Percentiles rank a stretch among this genome's conserved stretches.
phyloP scores from a whole-genome alignment of 2,113 vertebrate species.

The Menidia beryllina region DNA sequence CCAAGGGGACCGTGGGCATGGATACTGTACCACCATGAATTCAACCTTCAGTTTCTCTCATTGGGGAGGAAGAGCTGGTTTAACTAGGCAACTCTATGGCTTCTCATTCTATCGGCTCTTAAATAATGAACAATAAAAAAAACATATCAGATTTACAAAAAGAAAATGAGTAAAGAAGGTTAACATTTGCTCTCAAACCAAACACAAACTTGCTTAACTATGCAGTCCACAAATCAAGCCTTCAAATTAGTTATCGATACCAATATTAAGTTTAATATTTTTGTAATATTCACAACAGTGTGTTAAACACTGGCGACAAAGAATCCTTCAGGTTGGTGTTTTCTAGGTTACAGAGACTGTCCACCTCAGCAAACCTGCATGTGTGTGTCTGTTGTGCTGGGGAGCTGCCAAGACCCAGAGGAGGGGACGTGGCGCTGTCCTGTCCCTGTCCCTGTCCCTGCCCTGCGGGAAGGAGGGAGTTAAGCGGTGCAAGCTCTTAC shows the following conservation, averaged over 20 bases:
- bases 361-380: slow-evolving; percentile 36
- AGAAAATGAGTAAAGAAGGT: slow-evolving; percentile 22
- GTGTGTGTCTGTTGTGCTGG: slow-evolving; percentile 26
- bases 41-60: slow-evolving; percentile 9
- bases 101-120: neutral
- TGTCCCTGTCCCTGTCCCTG: slow-evolving; percentile 45
- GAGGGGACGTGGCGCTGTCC: slow-evolving; percentile 47
- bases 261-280: neutral
- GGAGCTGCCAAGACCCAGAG: slow-evolving; percentile 40
- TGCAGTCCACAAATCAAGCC: slow-evolving; percentile 8
- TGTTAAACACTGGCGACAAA: slow-evolving; percentile 24
- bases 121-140: neutral
- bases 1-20: slow-evolving; percentile 54
- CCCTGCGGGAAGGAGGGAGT: slow-evolving; percentile 63
- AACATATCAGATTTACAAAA: neutral
- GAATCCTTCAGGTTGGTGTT: neutral
- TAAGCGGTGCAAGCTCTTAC: slow-evolving; percentile 83
- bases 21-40: slow-evolving; percentile 8
- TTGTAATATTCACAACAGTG: slow-evolving; percentile 15
- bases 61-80: neutral
- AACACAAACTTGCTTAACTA: slow-evolving; percentile 13
- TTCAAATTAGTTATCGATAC: slow-evolving; percentile 21
- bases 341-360: slow-evolving; percentile 43
- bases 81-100: slow-evolving; percentile 28
- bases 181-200: slow-evolving; percentile 11